A percentile compares a stretch with the other conserved stretches of the same genome.
These are phyloP conservation scores for Drosophila greeni DNA, from an alignment of 2,888 invertebrate genomes.

Conservation along the genomic window DNA sequence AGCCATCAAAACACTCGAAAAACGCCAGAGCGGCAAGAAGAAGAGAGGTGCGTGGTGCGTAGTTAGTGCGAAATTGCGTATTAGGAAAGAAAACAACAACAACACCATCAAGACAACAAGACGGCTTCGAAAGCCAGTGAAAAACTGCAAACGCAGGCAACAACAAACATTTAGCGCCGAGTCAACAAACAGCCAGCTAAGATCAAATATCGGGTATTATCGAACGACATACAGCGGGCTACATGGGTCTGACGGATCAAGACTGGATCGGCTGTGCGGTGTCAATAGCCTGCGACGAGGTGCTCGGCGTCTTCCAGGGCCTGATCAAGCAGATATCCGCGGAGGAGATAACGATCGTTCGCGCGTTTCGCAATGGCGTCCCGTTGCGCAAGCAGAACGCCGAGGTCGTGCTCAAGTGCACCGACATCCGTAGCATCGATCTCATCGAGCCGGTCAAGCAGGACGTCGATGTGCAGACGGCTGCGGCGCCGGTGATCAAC, in stretches of 20 bases:
- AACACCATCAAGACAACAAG: constrained; percentile 3
- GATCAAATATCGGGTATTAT: constrained; percentile 8
- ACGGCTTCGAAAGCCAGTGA: constrained; percentile 31
- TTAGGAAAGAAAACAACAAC: constrained; percentile 56
- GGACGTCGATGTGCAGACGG: constrained; percentile 68
- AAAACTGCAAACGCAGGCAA: constrained; percentile 55
- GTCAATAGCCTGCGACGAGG: constrained; percentile 88
- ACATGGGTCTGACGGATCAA: constrained; percentile 67
- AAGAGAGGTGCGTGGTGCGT: constrained; percentile 44
- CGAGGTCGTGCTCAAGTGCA: constrained; percentile 79
- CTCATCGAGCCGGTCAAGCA: constrained; percentile 84
- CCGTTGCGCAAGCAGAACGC: constrained; percentile 80
- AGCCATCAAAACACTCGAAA: constrained; percentile 15
- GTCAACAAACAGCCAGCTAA: constrained; percentile 15
- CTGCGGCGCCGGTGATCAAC: constrained; percentile 77
- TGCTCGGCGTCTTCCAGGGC: constrained; percentile 88
- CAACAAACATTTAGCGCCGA: constrained; percentile 33
- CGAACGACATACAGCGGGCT: constrained; percentile 26
- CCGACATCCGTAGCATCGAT: constrained; percentile 86
- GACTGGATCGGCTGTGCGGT: constrained; percentile 86
- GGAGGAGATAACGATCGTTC: constrained; percentile 85
- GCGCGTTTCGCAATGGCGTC: constrained; percentile 90
- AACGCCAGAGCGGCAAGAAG: constrained; percentile 27
- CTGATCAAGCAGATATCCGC: constrained; percentile 87
- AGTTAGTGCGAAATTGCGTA: constrained; percentile 64